Percentiles rank a stretch among this genome's conserved stretches.
These are phyloP conservation scores for Tachyglossus aculeatus DNA, from an alignment of 2,797 vertebrate genomes.

Conservation along the genomic window DNA sequence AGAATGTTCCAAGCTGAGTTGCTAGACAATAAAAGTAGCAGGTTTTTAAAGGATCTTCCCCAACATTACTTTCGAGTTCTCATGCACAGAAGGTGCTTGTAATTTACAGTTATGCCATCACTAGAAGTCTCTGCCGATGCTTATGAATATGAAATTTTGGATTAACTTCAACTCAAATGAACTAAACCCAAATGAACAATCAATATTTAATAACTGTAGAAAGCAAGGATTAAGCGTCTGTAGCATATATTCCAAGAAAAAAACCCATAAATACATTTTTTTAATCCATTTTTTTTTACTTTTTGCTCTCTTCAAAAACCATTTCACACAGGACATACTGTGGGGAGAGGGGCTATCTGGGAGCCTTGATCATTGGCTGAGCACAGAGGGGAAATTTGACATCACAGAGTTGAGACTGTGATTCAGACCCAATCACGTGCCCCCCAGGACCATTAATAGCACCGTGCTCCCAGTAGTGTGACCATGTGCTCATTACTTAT, in stretches of 20 bases:
- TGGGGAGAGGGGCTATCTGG: too few species aligned
- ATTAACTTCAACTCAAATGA: slow-evolving; percentile 15
- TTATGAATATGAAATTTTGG: background rate
- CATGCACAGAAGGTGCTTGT: background rate
- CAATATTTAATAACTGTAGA: background rate
- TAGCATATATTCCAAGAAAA: background rate
- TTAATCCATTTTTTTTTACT: background rate
- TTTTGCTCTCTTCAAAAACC: background rate
- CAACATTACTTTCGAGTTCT: background rate
- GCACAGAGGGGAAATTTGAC: too few species aligned
- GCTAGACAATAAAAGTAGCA: background rate
- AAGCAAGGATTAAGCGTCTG: background rate
- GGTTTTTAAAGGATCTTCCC: background rate
- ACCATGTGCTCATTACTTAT: too few species aligned
- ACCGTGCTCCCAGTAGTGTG: too few species aligned
- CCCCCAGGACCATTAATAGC: too few species aligned
- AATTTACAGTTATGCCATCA: background rate
- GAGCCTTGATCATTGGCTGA: too few species aligned
- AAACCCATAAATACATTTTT: background rate
- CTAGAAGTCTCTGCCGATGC: background rate
- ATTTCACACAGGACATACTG: too few species aligned
- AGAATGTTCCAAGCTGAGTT: background rate
- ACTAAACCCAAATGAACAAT: background rate
- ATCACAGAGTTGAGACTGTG: too few species aligned
- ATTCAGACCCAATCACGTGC: too few species aligned